These are phyloP conservation scores for Drosophila kanekoi DNA, from an alignment of 2,888 invertebrate species.

Conservation along the genomic window DNA sequence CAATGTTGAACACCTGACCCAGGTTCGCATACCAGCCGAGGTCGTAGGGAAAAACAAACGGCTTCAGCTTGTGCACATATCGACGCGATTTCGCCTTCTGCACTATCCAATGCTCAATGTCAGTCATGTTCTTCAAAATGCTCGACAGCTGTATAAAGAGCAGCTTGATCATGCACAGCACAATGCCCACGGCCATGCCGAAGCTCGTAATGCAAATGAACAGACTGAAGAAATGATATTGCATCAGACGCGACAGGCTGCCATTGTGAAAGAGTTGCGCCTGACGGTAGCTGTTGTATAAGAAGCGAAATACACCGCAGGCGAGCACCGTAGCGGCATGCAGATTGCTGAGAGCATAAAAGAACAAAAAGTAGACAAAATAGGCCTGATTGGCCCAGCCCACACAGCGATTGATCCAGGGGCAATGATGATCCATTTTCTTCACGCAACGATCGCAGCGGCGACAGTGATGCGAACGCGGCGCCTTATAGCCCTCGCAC, in stretches of 20 bases:
- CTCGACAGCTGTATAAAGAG: conserved; percentile 93
- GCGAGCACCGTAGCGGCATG: conserved; percentile 91
- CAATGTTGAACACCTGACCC: conserved; percentile 88
- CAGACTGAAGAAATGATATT: conserved; percentile 89
- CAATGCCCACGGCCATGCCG: conserved; percentile 95
- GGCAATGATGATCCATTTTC: conserved; percentile 99
- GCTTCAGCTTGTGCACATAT: conserved; percentile 49
- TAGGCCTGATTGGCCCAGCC: conserved; percentile 97
- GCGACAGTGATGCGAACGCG: conserved; percentile 97
- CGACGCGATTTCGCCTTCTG: conserved; percentile 92
- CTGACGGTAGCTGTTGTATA: conserved; percentile 87
- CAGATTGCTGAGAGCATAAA: conserved; percentile 94
- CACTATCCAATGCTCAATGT: conserved; percentile 98
- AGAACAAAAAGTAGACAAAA: conserved; percentile 94
- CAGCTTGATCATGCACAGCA: conserved; percentile 95
- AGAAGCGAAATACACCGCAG: conserved; percentile 89
- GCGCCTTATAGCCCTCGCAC: conserved; percentile 97
- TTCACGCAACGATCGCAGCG: conserved; percentile 96
- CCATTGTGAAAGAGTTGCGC: conserved; percentile 74
- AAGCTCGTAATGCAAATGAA: conserved; percentile 92
- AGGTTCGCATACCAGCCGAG: conserved; percentile 89
- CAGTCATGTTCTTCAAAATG: conserved; percentile 94
- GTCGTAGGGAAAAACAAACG: conserved; percentile 94
- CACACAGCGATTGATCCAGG: conserved; percentile 99
- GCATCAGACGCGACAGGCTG: conserved; percentile 85